These are phyloP conservation scores for Aphelinus atriplicis DNA, from an alignment of 1,140 invertebrate species.

Conservation along the genomic window DNA sequence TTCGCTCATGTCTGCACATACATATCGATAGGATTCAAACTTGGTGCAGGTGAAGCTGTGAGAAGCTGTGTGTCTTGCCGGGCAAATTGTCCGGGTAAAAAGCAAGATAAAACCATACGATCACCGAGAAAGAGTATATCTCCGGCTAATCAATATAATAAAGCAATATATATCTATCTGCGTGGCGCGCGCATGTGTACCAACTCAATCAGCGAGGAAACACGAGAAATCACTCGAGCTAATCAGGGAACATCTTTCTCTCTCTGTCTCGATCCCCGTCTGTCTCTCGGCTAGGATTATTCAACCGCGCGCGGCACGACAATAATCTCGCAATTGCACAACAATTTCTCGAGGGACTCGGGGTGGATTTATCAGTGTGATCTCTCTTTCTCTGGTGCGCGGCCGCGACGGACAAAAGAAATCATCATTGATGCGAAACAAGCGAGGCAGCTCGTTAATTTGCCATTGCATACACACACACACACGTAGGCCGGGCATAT, in stretches of 20 bases:
- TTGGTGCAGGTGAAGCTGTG: too few species aligned
- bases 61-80: too few species aligned
- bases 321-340: constrained; percentile 23
- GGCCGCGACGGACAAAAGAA: not conserved
- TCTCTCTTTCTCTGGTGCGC: not conserved
- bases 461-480: not conserved
- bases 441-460: constrained; percentile 16
- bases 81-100: not conserved
- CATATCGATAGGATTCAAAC: too few species aligned
- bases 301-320: not conserved
- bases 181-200: not conserved
- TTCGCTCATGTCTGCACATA: too few species aligned
- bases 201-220: constrained; percentile 2
- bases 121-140: too few species aligned
- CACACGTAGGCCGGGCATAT: too few species aligned
- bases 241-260: not conserved
- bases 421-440: not conserved
- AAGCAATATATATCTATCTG: too few species aligned
- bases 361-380: not conserved
- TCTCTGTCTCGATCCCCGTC: not conserved
- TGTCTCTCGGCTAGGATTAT: constrained; percentile 18
- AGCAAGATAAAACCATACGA: not conserved
- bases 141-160: too few species aligned
- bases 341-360: constrained; percentile 10
- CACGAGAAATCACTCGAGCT: not conserved